phyloP scores from a whole-genome alignment of 2,113 vertebrate genomes.

The Sturnira hondurensis region DNA sequence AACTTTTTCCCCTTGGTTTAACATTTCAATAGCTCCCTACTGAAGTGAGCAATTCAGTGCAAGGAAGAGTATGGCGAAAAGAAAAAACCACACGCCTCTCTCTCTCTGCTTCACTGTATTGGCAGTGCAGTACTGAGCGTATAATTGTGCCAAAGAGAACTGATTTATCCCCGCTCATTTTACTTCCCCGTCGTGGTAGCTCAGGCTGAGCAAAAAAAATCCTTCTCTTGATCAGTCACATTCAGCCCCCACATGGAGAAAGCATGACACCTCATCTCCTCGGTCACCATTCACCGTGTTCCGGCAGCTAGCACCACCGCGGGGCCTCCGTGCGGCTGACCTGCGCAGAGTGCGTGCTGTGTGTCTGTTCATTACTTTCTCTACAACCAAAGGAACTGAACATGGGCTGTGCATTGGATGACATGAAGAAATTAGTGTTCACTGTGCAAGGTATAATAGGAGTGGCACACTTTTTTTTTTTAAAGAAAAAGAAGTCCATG shows the following conservation, averaged over 20 bases:
- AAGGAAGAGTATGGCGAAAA: neutral
- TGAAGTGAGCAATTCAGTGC: neutral
- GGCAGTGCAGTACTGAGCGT: fast-evolving
- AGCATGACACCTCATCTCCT: neutral
- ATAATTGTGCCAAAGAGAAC: neutral
- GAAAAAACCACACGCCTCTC: fast-evolving
- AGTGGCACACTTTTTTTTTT: neutral
- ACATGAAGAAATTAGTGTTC: too few species aligned
- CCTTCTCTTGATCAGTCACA: neutral
- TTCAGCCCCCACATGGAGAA: neutral
- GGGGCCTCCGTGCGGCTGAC: fast-evolving
- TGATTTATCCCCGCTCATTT: fast-evolving
- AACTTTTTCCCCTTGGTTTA: neutral
- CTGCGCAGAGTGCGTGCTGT: fast-evolving
- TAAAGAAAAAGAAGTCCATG: neutral
- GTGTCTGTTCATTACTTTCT: neutral
- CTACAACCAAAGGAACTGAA: neutral
- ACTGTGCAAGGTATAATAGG: fast-evolving
- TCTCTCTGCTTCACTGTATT: neutral
- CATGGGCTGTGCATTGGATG: fast-evolving
- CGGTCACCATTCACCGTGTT: fast-evolving
- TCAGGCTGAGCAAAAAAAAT: neutral
- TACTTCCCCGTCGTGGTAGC: neutral
- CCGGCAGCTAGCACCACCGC: fast-evolving
- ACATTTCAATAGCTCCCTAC: neutral